These are phyloP conservation scores for Amphibalanus amphitrite DNA, from an alignment of 1,140 invertebrate species.

Conservation along the genomic window DNA sequence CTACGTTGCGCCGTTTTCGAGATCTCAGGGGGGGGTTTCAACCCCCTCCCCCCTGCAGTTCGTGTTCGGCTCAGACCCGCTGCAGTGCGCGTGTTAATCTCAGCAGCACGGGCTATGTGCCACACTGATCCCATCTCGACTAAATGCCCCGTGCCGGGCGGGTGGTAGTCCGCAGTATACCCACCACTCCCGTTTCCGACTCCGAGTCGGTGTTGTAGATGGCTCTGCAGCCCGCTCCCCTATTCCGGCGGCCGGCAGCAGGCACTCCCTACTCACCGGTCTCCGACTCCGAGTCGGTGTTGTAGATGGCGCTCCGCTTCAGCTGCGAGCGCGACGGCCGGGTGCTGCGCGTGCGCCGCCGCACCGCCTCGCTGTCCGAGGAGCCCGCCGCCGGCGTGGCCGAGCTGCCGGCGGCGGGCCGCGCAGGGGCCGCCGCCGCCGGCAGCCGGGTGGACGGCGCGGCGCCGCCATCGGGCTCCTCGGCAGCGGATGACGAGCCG, in stretches of 20 bases:
- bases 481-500: neutral
- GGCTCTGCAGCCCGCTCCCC: neutral
- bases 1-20: too few relatives aligned
- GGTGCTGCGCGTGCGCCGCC: neutral
- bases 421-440: neutral
- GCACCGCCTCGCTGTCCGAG: neutral
- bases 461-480: neutral
- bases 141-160: too few relatives aligned
- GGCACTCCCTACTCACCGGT: neutral
- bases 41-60: too few relatives aligned
- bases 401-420: neutral
- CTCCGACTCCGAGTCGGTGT: slow-evolving; percentile 1
- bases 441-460: too few relatives aligned
- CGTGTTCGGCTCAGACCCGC: too few relatives aligned
- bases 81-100: too few relatives aligned
- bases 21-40: too few relatives aligned
- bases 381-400: neutral
- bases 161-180: too few relatives aligned
- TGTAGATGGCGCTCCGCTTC: neutral
- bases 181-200: too few relatives aligned
- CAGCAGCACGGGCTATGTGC: too few relatives aligned
- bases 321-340: neutral
- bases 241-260: neutral
- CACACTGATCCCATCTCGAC: too few relatives aligned
- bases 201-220: neutral